Evolutionary conservation across 2,888 invertebrate genomes (phyloP), one percentile per base, ranked within the genome.

Genomic region (Scaeva pyrastri): DNA sequence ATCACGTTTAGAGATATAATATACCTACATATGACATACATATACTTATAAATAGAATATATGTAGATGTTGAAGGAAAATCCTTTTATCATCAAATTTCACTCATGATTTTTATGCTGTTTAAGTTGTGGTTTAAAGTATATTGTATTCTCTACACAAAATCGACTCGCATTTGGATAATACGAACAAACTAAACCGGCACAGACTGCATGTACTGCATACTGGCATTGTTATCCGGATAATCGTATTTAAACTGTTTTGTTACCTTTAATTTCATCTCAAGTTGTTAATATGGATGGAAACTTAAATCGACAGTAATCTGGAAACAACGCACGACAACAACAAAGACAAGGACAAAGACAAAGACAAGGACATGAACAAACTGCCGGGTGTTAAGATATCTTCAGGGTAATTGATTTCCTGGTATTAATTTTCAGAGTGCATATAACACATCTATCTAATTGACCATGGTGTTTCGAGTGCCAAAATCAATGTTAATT

Each of bases 1-100:
- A 64, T 50, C 82, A 82, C 82, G 76, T 60, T 60, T 41, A 19
- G n/a, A 39, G 21, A 41, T 50, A 55, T 43, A n/a, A 26, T 50
- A 10, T 31, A 31, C 8, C 31, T 31, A 8, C 2, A 31, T 31
- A 0, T 2, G 31, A n/a, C n/a, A n/a, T n/a, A n/a, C n/a, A n/a
- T n/a, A n/a, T n/a, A n/a, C n/a, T n/a, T n/a, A n/a, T n/a, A n/a
- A n/a, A n/a, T n/a, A n/a, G n/a, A n/a, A n/a, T 31, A 31, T 31
- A 5, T 31, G 31, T 31, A 43, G 52, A 58, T 66, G 16, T 21
- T 39, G 16, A 31, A 41, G 41, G 64, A 45, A 71, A 55, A 48
- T 43, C 58, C 75, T 19, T 10, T 31, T 16, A n/a, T 75, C 71
- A 64, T 71, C 75, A 56, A 31, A 70, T 81, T 64, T n/a, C 39